Conservation (phyloP, 2,797 vertebrate species). For the Alca torda region DNA sequence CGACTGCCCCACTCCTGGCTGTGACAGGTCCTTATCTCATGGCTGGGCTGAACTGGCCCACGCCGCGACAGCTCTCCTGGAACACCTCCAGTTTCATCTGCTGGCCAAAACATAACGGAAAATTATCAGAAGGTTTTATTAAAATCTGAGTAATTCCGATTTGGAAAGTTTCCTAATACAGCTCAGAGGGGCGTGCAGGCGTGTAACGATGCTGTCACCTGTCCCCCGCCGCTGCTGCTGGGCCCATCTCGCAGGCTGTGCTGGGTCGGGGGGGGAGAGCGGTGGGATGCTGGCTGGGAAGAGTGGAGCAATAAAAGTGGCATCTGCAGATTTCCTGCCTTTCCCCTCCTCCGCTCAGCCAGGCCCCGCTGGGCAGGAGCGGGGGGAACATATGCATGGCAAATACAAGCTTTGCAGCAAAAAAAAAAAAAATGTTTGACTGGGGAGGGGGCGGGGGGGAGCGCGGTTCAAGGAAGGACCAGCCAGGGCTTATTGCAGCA, state of each 20-base stretch:
- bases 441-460: background rate
- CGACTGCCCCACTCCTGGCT: background rate
- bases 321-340: background rate
- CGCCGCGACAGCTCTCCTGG: background rate
- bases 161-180: conserved; percentile 61
- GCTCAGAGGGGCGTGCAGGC: background rate
- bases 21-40: fast-evolving
- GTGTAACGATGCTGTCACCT: background rate
- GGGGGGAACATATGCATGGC: background rate
- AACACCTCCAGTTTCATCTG: conserved; percentile 50
- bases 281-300: background rate
- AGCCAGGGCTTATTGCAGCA: conserved; percentile 61
- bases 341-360: background rate
- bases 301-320: background rate
- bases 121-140: conserved; percentile 58
- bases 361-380: background rate
- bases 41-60: background rate
- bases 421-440: background rate
- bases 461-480: background rate
- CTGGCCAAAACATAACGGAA: conserved; percentile 47
- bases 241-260: background rate
- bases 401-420: background rate
- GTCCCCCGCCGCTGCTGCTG: background rate
- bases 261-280: fast-evolving
- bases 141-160: conserved; percentile 62